Evolutionary conservation across 2,888 invertebrate genomes (phyloP).

Genomic region (Merodon equestris): DNA sequence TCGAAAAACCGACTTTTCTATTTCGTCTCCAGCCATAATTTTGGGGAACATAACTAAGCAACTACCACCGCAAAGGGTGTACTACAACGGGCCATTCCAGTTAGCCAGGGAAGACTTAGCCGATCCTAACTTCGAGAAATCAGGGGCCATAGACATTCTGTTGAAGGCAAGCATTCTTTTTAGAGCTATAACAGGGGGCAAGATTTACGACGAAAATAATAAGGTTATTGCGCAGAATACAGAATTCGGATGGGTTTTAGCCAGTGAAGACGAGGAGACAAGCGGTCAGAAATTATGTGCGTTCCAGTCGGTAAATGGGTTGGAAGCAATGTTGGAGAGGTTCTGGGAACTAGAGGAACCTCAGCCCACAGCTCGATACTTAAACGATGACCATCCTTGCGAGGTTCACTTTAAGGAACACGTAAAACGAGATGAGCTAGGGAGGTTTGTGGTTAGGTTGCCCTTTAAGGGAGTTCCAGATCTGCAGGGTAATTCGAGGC

Average conservation of each 20-base stretch:
- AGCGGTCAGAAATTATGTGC: not conserved
- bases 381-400: too few relatives aligned
- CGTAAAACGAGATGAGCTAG: too few relatives aligned
- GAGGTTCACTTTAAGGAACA: too few relatives aligned
- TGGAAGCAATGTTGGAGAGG: not conserved
- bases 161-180: not conserved
- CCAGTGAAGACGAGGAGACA: slow-evolving; percentile 1
- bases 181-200: not conserved
- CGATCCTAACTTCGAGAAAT: too few relatives aligned
- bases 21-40: too few relatives aligned
- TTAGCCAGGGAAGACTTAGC: too few relatives aligned
- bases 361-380: not conserved
- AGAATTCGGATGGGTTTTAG: slow-evolving; percentile 23
- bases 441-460: too few relatives aligned
- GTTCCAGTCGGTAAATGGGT: too few relatives aligned
- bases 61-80: slow-evolving; percentile 3
- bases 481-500: too few relatives aligned
- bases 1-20: not conserved
- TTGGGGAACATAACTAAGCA: not conserved
- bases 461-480: too few relatives aligned
- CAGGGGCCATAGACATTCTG: too few relatives aligned
- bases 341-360: not conserved
- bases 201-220: not conserved
- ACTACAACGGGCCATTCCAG: not conserved
- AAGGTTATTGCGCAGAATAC: not conserved